A percentile compares a stretch with the other conserved stretches of the same genome.
Evolutionary conservation across 2,888 invertebrate genomes (phyloP).

Genomic region (Agrochola lychnidis): DNA sequence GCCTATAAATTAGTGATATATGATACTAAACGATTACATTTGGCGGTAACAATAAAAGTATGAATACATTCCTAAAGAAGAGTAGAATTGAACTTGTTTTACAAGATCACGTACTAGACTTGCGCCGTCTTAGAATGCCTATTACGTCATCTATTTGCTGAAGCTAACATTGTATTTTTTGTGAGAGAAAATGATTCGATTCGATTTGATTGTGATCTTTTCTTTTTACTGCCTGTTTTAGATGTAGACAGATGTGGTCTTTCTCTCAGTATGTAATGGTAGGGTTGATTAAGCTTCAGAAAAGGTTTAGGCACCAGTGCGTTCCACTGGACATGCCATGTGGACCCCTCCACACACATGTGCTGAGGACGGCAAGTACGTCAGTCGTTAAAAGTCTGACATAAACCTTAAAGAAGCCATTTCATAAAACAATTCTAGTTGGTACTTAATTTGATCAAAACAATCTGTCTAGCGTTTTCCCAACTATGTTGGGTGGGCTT

Average conservation of each 20-base stretch:
- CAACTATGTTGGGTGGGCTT: too few relatives aligned
- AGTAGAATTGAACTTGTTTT: constrained; percentile 49
- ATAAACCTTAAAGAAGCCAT: too few relatives aligned
- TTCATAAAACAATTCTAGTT: too few relatives aligned
- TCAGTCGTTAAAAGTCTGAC: too few relatives aligned
- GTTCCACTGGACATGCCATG: neutral
- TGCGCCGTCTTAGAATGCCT: neutral
- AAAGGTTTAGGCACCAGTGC: constrained; percentile 4
- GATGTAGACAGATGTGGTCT: neutral
- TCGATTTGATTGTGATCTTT: neutral
- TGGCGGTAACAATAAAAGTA: constrained; percentile 35
- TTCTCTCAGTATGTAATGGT: constrained; percentile 6
- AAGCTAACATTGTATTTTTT: constrained; percentile 14
- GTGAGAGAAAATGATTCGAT: neutral
- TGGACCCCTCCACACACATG: neutral
- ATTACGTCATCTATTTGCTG: constrained; percentile 31
- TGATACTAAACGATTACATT: constrained; percentile 49
- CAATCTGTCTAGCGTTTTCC: too few relatives aligned
- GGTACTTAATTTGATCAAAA: too few relatives aligned
- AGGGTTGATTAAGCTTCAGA: constrained; percentile 32
- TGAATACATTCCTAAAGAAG: constrained; percentile 32
- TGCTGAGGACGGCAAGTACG: neutral
- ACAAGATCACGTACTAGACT: constrained; percentile 44
- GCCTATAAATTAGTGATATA: constrained; percentile 30
- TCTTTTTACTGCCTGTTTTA: neutral